phyloP scores from a whole-genome alignment of 2,113 vertebrate genomes.

The Circaetus gallicus region DNA sequence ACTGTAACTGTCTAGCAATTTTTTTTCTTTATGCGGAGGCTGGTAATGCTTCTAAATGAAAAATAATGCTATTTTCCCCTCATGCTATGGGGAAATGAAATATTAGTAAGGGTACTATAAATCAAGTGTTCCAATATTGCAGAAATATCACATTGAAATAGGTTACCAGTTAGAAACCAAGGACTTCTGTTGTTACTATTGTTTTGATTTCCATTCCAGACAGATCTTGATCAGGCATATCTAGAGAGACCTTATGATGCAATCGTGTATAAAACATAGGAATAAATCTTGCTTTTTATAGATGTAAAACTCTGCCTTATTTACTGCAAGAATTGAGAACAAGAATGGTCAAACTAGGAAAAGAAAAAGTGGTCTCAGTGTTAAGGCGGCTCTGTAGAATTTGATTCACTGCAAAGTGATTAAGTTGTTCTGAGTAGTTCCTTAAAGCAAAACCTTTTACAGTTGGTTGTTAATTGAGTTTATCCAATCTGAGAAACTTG shows the following conservation, averaged over 20 bases:
- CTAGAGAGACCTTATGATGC: background rate
- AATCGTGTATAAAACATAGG: background rate
- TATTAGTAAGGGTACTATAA: background rate
- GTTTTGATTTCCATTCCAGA: background rate
- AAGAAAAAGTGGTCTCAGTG: background rate
- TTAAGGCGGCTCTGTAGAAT: background rate
- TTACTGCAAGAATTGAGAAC: background rate
- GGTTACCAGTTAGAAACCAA: background rate
- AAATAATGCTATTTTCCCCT: background rate
- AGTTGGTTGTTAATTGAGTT: background rate
- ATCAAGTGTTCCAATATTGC: background rate
- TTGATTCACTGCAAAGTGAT: background rate
- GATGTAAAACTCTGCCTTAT: background rate
- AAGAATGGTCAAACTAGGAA: background rate
- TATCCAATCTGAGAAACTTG: background rate
- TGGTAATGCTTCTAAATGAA: background rate
- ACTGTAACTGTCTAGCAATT: background rate
- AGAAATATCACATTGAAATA: background rate
- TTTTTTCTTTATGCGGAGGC: background rate
- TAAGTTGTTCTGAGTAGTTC: background rate
- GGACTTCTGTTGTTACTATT: background rate
- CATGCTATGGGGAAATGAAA: background rate
- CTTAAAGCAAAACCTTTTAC: background rate
- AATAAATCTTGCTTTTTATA: background rate
- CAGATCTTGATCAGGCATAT: background rate